Base-by-base conservation (phyloP, 2,113 vertebrate genomes). In the Centropus unirufus region DNA sequence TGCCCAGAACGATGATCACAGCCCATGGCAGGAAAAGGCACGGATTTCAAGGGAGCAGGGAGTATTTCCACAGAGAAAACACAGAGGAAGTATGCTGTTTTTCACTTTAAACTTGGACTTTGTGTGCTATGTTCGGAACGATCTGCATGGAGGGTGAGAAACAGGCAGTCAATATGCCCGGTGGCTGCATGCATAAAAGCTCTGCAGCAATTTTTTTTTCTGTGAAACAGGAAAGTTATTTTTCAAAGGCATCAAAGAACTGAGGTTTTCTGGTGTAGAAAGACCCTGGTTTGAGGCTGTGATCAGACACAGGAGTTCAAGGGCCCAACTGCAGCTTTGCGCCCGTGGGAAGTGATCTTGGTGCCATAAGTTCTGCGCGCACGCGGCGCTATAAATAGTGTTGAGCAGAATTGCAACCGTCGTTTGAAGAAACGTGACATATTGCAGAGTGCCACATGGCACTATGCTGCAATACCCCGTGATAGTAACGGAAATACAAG, bases 21-120 rank as follows among this genome's bases (percentile, higher is more conserved):
- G 18, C 58, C 24, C 11, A 1, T 3, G 14, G 42, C 32, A 73
- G 32, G 26, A 46, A 24, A n/a, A 66, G 13, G 2, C 6, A 15
- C 0, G 2, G 1, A 0, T 30, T 59, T 59, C 0, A 4, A 30
- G 51, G 36, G 9, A 21, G 22, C 30, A 17, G 63, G 63, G 46
- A 8, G 7, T 49, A 40, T 32, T 52, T 29, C 39, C 6, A 14
- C 12, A 21, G 7, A 26, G 29, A 62, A 83, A 68, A 40, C 16
- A 10, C 8, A 1, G 12, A 34, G 1, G 0, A 63, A 69, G 18
- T 3, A 8, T 4, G 14, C 12, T 30, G 11, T 16, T 58, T 34
- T 62, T 6, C 11, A 40, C 46, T 68, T 61, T n/a, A n/a, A 11
- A 1, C 20, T 32, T 39, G 23, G 46, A n/a, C 19, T 42, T 75